phyloP scores from a whole-genome alignment of 2,797 vertebrate species.

The Galago senegalensis region DNA sequence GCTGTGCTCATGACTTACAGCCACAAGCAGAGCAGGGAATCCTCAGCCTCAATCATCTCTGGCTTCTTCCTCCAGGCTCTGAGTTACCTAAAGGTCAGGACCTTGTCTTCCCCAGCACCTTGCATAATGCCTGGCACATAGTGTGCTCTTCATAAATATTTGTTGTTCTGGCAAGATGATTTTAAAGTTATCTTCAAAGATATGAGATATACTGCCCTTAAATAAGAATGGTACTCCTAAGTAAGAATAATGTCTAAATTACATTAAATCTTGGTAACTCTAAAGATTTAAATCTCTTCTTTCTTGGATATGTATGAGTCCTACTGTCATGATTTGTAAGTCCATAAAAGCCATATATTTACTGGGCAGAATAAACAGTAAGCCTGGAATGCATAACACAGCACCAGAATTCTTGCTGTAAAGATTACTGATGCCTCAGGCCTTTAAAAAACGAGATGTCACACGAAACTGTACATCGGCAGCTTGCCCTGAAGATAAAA shows the following conservation, averaged over 20 bases:
- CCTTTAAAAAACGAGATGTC: conserved; percentile 79
- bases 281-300: conserved; percentile 79
- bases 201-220: conserved; percentile 2
- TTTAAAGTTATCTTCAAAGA: conserved; percentile 45
- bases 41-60: not conserved
- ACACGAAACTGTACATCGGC: conserved; percentile 81
- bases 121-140: not conserved
- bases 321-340: conserved; percentile 86
- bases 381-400: conserved; percentile 83
- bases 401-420: conserved; percentile 78
- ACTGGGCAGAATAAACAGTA: conserved; percentile 64
- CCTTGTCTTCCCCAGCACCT: not conserved
- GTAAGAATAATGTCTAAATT: conserved; percentile 50
- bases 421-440: conserved; percentile 83
- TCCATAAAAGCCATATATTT: conserved; percentile 84
- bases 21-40: fast-evolving
- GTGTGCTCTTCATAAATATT: not conserved
- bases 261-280: conserved; percentile 73
- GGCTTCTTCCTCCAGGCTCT: not conserved
- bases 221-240: conserved; percentile 55
- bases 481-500: conserved; percentile 71
- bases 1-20: not conserved
- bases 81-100: not conserved
- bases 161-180: conserved; percentile 8
- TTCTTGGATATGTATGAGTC: conserved; percentile 79